Conservation (phyloP, 2,888 invertebrate species). For the Drosophila emarginata region DNA sequence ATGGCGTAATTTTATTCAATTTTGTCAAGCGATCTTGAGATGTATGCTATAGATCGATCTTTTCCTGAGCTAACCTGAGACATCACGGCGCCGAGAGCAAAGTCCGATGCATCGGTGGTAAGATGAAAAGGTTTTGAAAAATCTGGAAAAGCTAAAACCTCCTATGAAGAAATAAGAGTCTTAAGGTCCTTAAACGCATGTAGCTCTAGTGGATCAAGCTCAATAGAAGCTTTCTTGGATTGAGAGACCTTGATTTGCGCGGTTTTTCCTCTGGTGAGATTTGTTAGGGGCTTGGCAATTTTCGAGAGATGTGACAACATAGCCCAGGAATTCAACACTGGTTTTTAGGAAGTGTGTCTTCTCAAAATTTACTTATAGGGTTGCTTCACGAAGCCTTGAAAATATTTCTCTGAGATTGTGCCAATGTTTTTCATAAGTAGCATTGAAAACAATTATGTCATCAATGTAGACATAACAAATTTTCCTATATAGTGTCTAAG, state of each 20-base stretch:
- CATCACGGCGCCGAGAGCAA: slow-evolving; percentile 14
- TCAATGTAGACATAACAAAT: slow-evolving; percentile 39
- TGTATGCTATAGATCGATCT: neutral
- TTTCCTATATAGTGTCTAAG: slow-evolving; percentile 12
- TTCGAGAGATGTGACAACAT: slow-evolving; percentile 9
- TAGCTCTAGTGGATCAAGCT: slow-evolving; percentile 10
- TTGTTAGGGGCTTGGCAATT: slow-evolving; percentile 39
- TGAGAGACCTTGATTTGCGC: slow-evolving; percentile 31
- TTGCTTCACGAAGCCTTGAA: neutral
- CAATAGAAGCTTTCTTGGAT: slow-evolving; percentile 31
- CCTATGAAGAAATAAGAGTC: slow-evolving; percentile 20
- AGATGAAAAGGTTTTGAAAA: slow-evolving; percentile 26
- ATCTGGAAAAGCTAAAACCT: slow-evolving; percentile 25
- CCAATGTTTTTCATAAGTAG: slow-evolving; percentile 17
- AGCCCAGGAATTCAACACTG: slow-evolving; percentile 13
- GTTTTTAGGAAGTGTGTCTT: neutral
- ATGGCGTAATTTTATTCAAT: neutral
- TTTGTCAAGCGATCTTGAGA: neutral
- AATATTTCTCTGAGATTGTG: neutral
- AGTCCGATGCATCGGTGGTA: slow-evolving; percentile 25
- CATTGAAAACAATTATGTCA: slow-evolving; percentile 12
- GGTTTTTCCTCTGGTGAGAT: slow-evolving; percentile 36
- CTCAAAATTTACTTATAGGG: slow-evolving; percentile 2
- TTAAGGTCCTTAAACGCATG: slow-evolving; percentile 28
- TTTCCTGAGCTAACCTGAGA: neutral